These are phyloP conservation scores for Lithobates pipiens DNA, from an alignment of 2,797 vertebrate genomes.

Conservation along the genomic window DNA sequence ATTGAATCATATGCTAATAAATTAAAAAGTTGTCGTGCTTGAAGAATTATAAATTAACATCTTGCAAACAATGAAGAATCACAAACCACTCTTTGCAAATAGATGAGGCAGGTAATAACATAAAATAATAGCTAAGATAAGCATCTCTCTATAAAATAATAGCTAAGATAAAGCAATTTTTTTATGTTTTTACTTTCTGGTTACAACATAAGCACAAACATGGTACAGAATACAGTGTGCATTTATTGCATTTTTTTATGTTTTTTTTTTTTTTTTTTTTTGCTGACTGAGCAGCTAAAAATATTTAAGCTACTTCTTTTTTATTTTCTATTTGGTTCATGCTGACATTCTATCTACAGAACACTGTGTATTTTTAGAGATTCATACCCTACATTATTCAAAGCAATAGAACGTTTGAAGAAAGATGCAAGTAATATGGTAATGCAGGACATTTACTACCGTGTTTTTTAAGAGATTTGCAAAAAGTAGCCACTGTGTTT, in stretches of 20 bases:
- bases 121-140: neutral
- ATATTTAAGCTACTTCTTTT: neutral
- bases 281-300: neutral
- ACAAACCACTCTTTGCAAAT: neutral
- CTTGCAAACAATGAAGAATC: neutral
- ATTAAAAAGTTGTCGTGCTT: neutral
- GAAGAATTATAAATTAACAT: neutral
- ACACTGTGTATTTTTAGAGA: neutral
- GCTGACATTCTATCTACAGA: neutral
- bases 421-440: neutral
- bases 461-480: neutral
- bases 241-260: neutral
- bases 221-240: neutral
- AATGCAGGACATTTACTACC: neutral
- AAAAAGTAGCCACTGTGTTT: neutral
- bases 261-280: neutral
- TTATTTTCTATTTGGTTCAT: slow-evolving; percentile 3
- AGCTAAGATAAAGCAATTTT: neutral
- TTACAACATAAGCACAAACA: neutral
- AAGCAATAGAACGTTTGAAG: neutral
- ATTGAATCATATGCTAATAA: neutral
- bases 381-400: neutral
- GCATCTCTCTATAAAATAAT: neutral
- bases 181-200: neutral
- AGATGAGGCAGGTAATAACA: neutral